These are phyloP conservation scores for Hemistola chrysoprasaria DNA, from an alignment of 2,888 invertebrate species.

Conservation along the genomic window DNA sequence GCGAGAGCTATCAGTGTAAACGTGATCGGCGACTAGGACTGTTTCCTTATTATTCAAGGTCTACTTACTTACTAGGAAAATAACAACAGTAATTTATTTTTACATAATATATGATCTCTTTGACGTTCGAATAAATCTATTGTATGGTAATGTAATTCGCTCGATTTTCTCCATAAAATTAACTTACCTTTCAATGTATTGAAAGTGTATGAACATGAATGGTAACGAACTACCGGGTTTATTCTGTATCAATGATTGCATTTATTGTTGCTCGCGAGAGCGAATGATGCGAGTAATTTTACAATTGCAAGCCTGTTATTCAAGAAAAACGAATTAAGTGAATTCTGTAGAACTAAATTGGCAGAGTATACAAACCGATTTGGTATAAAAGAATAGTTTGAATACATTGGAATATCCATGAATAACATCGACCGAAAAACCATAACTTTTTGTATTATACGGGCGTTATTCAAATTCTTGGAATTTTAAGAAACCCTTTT, in stretches of 20 bases:
- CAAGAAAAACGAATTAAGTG: conserved; percentile 32
- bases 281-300: conserved; percentile 42
- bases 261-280: conserved; percentile 50
- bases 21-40: conserved; percentile 1
- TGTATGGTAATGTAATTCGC: conserved; percentile 26
- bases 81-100: too few species aligned
- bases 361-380: conserved; percentile 33
- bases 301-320: conserved; percentile 28
- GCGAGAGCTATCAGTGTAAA: conserved; percentile 23
- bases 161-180: conserved; percentile 38
- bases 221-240: conserved; percentile 48
- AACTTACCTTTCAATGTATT: conserved; percentile 40
- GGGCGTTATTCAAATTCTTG: conserved; percentile 46
- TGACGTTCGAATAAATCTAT: conserved; percentile 21
- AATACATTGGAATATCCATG: conserved; percentile 39
- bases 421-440: conserved; percentile 38
- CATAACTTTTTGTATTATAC: conserved; percentile 42
- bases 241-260: conserved; percentile 44
- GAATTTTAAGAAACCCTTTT: conserved; percentile 63
- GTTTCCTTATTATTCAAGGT: neutral
- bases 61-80: neutral
- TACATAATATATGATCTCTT: neutral
- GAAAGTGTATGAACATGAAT: conserved; percentile 29
- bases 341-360: conserved; percentile 26
- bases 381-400: conserved; percentile 36